Conservation (phyloP, 2,113 vertebrate species). For the Brienomyrus longianalis region DNA sequence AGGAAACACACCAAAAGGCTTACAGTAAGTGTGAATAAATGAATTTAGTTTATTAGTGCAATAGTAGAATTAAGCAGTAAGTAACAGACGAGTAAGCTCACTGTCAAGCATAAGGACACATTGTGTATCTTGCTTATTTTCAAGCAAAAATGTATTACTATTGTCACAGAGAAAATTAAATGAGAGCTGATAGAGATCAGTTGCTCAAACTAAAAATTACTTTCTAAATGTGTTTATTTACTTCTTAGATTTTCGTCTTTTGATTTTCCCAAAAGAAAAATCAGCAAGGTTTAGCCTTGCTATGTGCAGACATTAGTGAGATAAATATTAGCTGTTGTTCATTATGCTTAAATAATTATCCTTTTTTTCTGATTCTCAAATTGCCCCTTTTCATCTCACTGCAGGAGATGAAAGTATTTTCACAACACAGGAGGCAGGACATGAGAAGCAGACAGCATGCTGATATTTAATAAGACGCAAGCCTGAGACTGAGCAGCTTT, state of each 20-base stretch:
- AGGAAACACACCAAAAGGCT: neutral
- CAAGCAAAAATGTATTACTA: neutral
- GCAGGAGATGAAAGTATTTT: neutral
- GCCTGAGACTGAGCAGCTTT: neutral
- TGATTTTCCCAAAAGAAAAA: neutral
- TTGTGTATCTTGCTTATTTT: neutral
- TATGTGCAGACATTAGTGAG: neutral
- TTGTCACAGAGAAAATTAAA: neutral
- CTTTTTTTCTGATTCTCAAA: neutral
- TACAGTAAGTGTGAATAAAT: neutral
- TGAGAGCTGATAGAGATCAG: neutral
- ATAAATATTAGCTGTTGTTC: constrained; percentile 1
- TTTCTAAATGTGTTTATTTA: neutral
- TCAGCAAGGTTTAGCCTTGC: neutral
- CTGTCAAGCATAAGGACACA: neutral
- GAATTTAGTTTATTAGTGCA: neutral
- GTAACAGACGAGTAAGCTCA: neutral
- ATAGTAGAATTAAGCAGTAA: neutral
- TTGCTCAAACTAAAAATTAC: neutral
- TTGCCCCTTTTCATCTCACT: neutral
- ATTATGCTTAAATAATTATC: neutral
- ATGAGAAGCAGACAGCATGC: neutral
- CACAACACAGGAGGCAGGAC: neutral
- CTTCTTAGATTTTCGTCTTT: neutral
- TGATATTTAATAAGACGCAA: neutral